Evolutionary conservation across 1,140 invertebrate species (phyloP), one percentile per base, ranked within the genome.

Genomic region (Trachelipus rathkii): DNA sequence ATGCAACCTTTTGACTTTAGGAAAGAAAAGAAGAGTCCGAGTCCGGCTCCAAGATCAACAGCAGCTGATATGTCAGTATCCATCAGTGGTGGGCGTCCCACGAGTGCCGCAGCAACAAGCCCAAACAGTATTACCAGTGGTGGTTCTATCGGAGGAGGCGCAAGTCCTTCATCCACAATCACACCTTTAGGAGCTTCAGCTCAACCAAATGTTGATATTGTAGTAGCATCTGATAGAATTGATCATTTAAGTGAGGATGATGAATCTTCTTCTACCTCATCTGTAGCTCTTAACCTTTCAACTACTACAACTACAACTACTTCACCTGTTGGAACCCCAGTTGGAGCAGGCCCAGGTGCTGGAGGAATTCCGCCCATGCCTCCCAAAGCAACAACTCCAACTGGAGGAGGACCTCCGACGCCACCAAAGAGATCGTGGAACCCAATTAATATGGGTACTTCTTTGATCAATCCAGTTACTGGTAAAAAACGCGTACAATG

Each of bases 401-500:
- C 77, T 19, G 53, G 73, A 33, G 71, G 71, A 81, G 70, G 76
- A 23, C 74, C 74, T 21, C 76, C 74, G 33, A 81, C 75, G 0
- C 93, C 94, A 4, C 91, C 93, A 10, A 97, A 96, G 85, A 89
- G 94, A 15, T 79, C 79, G 82, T 97, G 95, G 95, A 92, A 93
- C 71, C 95, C 96, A 0, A 88, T 93, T 0, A 94, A 95, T 82
- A 85, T 95, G 75, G 93, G 93, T 4, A 94, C 93, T 0, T 92
- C 95, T 80, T 93, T 95, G 76, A 95, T 95, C 71, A 96, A 96
- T 84, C 94, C 94, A 0, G 89, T 93, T 0, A 94, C 93, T 0
- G 94, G 94, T 0, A 97, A 97, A 86, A 98, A 98, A 84, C 89
- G 98, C 77, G 97, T 99, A 7, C 94, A 99, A 83, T 99, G 98